Evolutionary conservation across 2,113 vertebrate species (phyloP), one percentile per base, ranked within the genome.

Genomic region (Pelmatolapia mariae): DNA sequence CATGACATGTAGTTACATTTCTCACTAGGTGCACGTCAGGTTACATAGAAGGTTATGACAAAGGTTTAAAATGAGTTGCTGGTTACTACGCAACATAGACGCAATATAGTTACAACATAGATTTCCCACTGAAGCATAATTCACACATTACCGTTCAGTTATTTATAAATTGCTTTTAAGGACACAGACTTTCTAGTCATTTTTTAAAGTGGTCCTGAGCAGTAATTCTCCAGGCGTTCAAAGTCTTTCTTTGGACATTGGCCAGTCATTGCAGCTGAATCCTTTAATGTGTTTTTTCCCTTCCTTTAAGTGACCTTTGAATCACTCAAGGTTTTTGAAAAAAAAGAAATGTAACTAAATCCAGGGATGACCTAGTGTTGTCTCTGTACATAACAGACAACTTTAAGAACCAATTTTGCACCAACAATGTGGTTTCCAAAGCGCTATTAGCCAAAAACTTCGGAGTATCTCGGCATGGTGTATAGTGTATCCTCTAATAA

Each of bases 391-490:
- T 0, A 63, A 10, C 9, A 19, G 29, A 63, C 29, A 63, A 63
- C 59, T 63, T 63, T 19, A 63, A 63, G 59, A 0, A 63, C 16
- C 29, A 63, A 63, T 11, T 33, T 36, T 36, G 18, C 59, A 63
- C 59, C 31, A 36, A 63, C 31, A 36, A 36, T 7, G 29, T 63
- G 6, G 59, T 63, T 63, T 19, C 16, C 31, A 63, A 63, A 63
- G 59, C 36, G 59, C 31, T 63, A 36, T 63, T 63, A 36, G 31
- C 59, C 6, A 19, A 36, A 63, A 36, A 7, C 59, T 63, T 63
- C 2, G 0, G 31, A 36, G 59, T 63, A 63, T 63, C 59, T 7
- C 2, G 0, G 0, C 59, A 63, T 63, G 59, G 10, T 36, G 4
- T 19, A 6, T 11, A 63, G 0, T 33, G 59, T 0, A 33, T 63